Conservation (phyloP, 2,113 vertebrate species). For the Tetrao urogallus region DNA sequence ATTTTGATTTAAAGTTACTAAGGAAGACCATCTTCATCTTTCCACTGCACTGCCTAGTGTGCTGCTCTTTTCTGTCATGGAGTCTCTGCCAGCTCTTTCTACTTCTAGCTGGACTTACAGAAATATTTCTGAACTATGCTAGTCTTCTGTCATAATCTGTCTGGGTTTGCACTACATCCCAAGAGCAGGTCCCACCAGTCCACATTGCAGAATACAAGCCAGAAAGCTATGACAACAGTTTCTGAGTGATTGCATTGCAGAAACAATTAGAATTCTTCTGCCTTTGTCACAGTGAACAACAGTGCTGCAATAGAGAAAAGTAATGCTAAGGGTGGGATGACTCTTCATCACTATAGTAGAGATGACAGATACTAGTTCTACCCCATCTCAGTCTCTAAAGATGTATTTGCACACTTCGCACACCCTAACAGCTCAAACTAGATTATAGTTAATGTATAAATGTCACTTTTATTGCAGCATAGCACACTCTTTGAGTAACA, state of each 20-base stretch:
- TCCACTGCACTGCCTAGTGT: neutral
- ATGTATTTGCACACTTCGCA: neutral
- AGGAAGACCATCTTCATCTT: neutral
- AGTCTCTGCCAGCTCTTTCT: neutral
- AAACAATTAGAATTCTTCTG: neutral
- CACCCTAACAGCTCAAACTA: neutral
- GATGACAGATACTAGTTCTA: neutral
- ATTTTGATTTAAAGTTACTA: neutral
- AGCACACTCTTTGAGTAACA: neutral
- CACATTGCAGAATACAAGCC: neutral
- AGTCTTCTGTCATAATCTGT: neutral
- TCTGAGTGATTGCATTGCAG: neutral
- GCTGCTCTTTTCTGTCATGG: neutral
- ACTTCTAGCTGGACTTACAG: neutral
- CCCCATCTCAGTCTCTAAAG: neutral
- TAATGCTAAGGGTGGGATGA: neutral
- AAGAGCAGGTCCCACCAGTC: accelerated
- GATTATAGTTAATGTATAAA: neutral
- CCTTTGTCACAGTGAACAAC: neutral
- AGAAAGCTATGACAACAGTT: neutral
- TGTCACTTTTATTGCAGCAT: neutral
- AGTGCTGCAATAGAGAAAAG: neutral
- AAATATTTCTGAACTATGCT: neutral
- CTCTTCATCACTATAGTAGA: neutral
- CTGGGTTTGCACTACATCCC: neutral